phyloP scores from a whole-genome alignment of 2,113 vertebrate species.

The Leiothrix lutea region DNA sequence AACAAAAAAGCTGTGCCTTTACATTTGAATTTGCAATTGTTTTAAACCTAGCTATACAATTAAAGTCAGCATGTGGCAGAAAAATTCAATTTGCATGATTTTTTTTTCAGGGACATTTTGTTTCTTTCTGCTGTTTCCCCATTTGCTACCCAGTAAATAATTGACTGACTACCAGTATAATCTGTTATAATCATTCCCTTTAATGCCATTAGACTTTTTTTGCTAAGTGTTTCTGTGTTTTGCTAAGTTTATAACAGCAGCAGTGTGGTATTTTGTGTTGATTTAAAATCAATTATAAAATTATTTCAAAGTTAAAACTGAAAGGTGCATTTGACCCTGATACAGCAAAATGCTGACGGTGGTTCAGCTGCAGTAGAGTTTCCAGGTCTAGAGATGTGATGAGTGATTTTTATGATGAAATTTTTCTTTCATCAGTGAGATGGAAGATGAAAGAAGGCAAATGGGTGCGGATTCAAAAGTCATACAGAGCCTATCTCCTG shows the following conservation, averaged over 20 bases:
- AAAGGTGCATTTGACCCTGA: not conserved
- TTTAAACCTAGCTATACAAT: not conserved
- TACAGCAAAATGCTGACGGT: not conserved
- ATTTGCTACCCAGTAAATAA: slow-evolving; percentile 25
- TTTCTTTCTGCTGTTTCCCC: slow-evolving; percentile 34
- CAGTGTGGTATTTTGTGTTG: not conserved
- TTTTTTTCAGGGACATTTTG: not conserved
- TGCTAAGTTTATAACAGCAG: not conserved
- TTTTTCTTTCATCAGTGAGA: not conserved
- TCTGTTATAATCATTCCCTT: slow-evolving; percentile 9
- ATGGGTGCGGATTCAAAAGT: not conserved
- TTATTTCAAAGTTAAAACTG: not conserved
- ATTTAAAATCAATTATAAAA: not conserved
- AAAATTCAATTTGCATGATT: not conserved
- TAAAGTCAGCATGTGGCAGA: not conserved
- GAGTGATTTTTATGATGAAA: not conserved
- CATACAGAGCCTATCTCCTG: not conserved
- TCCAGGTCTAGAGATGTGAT: not conserved
- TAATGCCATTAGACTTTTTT: slow-evolving; percentile 10
- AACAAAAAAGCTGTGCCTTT: not conserved
- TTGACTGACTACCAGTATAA: slow-evolving; percentile 6
- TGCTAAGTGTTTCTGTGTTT: not conserved
- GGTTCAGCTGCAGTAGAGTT: not conserved
- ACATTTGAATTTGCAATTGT: not conserved
- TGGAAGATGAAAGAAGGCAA: not conserved